Evolutionary conservation across 2,113 vertebrate genomes (phyloP), one percentile per base, ranked within the genome.

Genomic region (Apteryx mantelli): DNA sequence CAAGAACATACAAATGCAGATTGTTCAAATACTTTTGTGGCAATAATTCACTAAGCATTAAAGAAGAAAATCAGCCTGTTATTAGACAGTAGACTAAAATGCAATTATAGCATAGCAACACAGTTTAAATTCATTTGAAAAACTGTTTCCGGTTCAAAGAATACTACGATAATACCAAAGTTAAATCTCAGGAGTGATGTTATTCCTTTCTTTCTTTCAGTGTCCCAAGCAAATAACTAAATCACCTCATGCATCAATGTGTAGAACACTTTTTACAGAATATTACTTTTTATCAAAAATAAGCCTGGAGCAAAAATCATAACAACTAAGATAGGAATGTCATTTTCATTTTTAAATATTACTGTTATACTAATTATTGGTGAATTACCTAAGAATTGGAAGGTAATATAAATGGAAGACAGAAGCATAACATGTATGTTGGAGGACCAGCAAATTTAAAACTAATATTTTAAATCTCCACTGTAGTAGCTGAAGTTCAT

Each of bases 11-110:
- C 55, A 88, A 93, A 80, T 44, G n/a, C 32, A 82, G 82, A 75
- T 7, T 60, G 25, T 40, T 91, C 25, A 68, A 95, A 87, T 87
- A 95, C 76, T 94, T 92, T 91, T 88, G 48, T 88, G 50, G 69
- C 46, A 89, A 87, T 53, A 93, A 91, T 74, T 95, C 40, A 87
- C 53, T 17, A 89, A 73, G 63, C n/a, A 63, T 60, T 38, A 92
- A 81, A 70, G 28, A 87, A 64, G 12, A 92, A 36, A 89, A 90
- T 73, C 48, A 77, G 46, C 7, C 42, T 83, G 34, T 48, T 88
- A 89, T 83, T 83, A 76, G 26, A 63, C 11, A 70, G 53, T 63
- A 93, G 74, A 83, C 52, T 73, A 91, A 91, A 94, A 78, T 32
- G 40, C 17, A 88, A 65, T 73, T 58, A 65, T 11, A 93, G 44